These are phyloP conservation scores for Lymantria monacha DNA, from an alignment of 2,888 invertebrate species.

Conservation along the genomic window DNA sequence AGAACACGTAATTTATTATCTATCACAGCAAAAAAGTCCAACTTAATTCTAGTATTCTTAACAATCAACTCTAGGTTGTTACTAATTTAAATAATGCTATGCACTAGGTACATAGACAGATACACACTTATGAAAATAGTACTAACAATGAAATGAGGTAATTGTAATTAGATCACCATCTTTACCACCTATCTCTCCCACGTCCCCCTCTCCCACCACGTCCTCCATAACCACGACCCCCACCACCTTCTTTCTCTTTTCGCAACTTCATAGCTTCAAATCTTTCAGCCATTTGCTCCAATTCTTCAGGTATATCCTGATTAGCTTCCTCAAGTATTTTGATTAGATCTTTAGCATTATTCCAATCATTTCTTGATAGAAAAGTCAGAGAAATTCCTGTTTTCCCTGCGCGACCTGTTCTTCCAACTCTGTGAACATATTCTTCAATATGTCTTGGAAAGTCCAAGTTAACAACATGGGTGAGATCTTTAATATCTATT, in stretches of 20 bases:
- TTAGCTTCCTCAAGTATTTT: constrained; percentile 92
- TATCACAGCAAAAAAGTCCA: constrained; percentile 35
- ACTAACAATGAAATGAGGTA: constrained; percentile 4
- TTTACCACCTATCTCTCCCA: constrained; percentile 53
- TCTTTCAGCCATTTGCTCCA: constrained; percentile 89
- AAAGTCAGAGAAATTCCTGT: constrained; percentile 92
- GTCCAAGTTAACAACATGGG: constrained; percentile 96
- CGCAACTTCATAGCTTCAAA: constrained; percentile 86
- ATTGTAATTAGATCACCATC: background rate
- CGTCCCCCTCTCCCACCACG: constrained; percentile 48
- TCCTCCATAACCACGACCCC: constrained; percentile 58
- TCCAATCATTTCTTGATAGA: constrained; percentile 91
- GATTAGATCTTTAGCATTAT: constrained; percentile 90
- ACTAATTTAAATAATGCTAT: constrained; percentile 23
- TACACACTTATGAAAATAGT: constrained; percentile 12
- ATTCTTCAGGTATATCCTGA: constrained; percentile 90
- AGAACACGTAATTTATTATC: constrained; percentile 25
- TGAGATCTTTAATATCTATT: constrained; percentile 93
- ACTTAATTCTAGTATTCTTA: constrained; percentile 27
- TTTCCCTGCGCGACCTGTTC: constrained; percentile 96
- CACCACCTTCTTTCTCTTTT: constrained; percentile 78
- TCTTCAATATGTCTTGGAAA: constrained; percentile 97
- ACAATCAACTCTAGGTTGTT: constrained; percentile 15
- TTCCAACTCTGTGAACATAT: constrained; percentile 97
- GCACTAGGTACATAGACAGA: constrained; percentile 26